These are phyloP conservation scores for Synergus itoensis DNA, from an alignment of 2,888 invertebrate genomes.

Conservation along the genomic window DNA sequence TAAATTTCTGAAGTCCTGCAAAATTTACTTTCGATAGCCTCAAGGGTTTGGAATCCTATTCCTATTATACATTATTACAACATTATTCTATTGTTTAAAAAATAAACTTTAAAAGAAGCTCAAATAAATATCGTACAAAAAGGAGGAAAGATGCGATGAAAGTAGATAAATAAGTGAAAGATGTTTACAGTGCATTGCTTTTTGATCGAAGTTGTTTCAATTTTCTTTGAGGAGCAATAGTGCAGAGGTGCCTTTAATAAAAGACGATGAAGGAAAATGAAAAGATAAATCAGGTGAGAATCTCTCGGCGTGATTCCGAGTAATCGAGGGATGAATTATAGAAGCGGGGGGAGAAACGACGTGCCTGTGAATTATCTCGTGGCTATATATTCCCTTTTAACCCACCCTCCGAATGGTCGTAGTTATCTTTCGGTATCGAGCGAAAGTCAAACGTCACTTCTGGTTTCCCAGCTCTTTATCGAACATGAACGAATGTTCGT, in stretches of 20 bases:
- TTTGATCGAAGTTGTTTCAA: conserved; percentile 32
- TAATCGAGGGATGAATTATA: conserved; percentile 40
- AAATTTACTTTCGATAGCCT: no score
- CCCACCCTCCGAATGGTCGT: conserved; percentile 3
- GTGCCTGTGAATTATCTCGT: conserved; percentile 33
- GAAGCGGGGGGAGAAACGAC: conserved; percentile 26
- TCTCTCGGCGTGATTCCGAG: conserved; percentile 38
- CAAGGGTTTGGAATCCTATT: neutral
- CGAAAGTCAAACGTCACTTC: conserved; percentile 46
- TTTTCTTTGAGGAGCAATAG: conserved; percentile 19
- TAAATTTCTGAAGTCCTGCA: no score
- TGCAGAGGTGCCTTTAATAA: conserved; percentile 16
- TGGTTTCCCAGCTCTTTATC: conserved; percentile 50
- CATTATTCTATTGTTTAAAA: no score
- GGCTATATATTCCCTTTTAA: conserved; percentile 10
- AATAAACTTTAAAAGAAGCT: no score
- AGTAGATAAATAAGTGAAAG: conserved; percentile 16
- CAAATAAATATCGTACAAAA: neutral
- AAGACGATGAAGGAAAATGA: conserved; percentile 25
- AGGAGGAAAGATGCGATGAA: neutral
- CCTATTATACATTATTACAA: no score
- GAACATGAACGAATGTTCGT: conserved; percentile 51
- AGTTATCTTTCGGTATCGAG: conserved; percentile 43
- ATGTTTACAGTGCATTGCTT: conserved; percentile 3
- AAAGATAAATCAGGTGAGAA: conserved; percentile 41